A percentile compares a stretch with the other conserved stretches of the same genome.
phyloP scores from a whole-genome alignment of 2,888 invertebrate genomes.

The Lissonota sp. region DNA sequence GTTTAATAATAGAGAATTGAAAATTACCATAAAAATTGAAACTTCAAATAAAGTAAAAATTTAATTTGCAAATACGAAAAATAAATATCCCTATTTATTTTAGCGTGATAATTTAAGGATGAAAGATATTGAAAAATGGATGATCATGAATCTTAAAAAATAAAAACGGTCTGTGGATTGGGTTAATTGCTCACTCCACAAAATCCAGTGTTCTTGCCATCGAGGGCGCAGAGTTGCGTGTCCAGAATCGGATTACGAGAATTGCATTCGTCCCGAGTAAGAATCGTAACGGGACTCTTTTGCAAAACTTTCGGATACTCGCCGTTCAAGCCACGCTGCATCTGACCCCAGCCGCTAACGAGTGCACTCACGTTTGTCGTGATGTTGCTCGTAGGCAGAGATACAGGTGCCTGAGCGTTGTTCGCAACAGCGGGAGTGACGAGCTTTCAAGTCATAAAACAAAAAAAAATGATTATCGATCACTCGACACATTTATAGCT shows the following conservation, averaged over 20 bases:
- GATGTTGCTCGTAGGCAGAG: slow-evolving; percentile 51
- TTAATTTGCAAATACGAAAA: neutral
- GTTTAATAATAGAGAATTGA: no score
- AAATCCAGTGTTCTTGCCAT: slow-evolving; percentile 54
- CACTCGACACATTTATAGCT: no score
- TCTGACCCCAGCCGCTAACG: slow-evolving; percentile 62
- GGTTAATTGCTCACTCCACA: slow-evolving; percentile 52
- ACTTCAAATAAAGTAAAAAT: no score
- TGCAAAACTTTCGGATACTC: slow-evolving; percentile 51
- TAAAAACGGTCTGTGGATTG: neutral
- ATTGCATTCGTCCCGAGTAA: slow-evolving; percentile 55
- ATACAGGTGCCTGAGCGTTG: slow-evolving; percentile 52
- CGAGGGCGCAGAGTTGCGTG: slow-evolving; percentile 60
- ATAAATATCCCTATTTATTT: neutral
- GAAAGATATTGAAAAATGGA: neutral
- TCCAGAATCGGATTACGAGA: slow-evolving; percentile 33
- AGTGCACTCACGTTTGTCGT: slow-evolving; percentile 52
- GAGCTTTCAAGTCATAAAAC: slow-evolving; percentile 35
- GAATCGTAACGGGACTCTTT: slow-evolving; percentile 46
- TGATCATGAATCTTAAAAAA: neutral
- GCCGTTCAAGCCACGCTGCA: slow-evolving; percentile 15
- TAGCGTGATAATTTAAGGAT: neutral
- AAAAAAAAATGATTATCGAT: neutral
- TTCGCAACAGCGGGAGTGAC: slow-evolving; percentile 21
- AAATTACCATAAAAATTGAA: neutral